Percentiles rank a stretch among this genome's conserved stretches.
Conservation (phyloP, 2,113 vertebrate genomes). For the Myiagra hebetior region DNA sequence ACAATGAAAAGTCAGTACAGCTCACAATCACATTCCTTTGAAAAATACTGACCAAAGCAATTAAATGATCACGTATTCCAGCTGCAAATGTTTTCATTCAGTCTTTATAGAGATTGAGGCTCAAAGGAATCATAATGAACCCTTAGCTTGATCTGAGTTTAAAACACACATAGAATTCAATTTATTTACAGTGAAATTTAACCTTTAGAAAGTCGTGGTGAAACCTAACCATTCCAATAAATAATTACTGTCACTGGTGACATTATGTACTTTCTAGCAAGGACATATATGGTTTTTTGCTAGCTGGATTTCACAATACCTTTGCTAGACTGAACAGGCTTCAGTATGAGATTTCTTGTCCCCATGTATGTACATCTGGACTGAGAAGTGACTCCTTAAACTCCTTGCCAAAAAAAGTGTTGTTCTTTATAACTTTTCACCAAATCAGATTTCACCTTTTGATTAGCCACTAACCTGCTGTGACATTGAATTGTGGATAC, state of each 20-base stretch:
- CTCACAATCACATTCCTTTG: neutral
- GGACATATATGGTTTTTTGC: neutral
- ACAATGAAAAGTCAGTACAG: neutral
- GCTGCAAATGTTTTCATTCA: neutral
- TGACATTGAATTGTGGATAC: neutral
- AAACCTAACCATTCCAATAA: neutral
- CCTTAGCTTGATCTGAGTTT: neutral
- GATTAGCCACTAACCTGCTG: neutral
- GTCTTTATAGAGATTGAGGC: neutral
- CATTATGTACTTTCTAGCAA: neutral
- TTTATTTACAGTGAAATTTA: neutral
- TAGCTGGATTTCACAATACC: neutral
- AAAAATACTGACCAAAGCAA: neutral
- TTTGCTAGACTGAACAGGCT: neutral
- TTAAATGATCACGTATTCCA: neutral
- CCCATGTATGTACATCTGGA: neutral
- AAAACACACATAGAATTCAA: neutral
- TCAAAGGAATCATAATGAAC: neutral
- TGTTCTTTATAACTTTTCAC: neutral
- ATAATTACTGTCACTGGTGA: neutral
- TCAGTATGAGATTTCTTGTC: neutral
- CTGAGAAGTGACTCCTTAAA: neutral
- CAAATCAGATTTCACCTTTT: neutral
- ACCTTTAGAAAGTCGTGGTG: neutral
- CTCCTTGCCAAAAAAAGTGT: neutral